A percentile compares a stretch with the other conserved stretches of the same genome.
phyloP scores from a whole-genome alignment of 2,888 invertebrate genomes.

The Lasiommata megera region DNA sequence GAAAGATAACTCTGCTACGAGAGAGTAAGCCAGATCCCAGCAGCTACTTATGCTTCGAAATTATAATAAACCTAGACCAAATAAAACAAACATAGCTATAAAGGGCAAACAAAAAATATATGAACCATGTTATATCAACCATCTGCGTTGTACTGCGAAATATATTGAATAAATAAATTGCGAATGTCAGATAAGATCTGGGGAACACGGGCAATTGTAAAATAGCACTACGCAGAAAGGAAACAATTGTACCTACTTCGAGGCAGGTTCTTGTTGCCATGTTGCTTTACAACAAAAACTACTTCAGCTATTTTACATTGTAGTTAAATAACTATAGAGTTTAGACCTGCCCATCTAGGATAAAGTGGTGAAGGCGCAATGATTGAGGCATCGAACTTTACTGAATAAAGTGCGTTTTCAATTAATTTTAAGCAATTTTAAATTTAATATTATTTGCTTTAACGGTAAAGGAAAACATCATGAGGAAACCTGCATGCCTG shows the following conservation, averaged over 20 bases:
- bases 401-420: too few species aligned
- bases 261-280: constrained; percentile 1
- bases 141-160: constrained; percentile 23
- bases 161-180: constrained; percentile 27
- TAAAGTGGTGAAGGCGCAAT: too few species aligned
- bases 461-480: too few species aligned
- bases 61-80: too few species aligned
- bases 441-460: too few species aligned
- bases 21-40: too few species aligned
- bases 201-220: constrained; percentile 20
- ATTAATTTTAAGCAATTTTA: too few species aligned
- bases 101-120: constrained; percentile 5
- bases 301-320: neutral
- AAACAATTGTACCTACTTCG: neutral
- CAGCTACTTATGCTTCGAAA: too few species aligned
- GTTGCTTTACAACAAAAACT: constrained; percentile 7
- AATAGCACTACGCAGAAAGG: constrained; percentile 17
- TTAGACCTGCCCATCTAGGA: neutral
- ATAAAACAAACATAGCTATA: neutral
- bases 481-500: too few species aligned
- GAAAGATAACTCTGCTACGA: too few species aligned
- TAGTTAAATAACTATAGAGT: neutral
- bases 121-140: constrained; percentile 12
- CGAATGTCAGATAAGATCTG: constrained; percentile 26
- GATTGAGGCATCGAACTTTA: too few species aligned